These are phyloP conservation scores for Phylloscopus collybita DNA, from an alignment of 2,797 vertebrate species.

Conservation along the genomic window DNA sequence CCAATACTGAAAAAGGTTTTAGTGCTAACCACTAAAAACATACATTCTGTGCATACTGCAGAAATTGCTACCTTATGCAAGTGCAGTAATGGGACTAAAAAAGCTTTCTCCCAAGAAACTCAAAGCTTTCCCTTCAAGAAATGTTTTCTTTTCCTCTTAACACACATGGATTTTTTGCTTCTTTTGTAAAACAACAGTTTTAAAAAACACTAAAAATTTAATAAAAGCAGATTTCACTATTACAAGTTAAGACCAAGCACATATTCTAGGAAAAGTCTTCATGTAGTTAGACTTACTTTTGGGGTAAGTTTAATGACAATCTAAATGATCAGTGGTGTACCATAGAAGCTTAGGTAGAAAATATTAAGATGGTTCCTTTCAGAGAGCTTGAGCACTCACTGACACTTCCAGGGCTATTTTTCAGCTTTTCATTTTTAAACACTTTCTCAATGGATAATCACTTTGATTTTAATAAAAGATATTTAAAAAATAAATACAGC, in stretches of 20 bases:
- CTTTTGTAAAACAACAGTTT: neutral
- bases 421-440: neutral
- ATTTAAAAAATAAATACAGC: neutral
- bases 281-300: neutral
- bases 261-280: neutral
- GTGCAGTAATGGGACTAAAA: neutral
- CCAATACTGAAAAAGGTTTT: neutral
- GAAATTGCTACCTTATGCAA: neutral
- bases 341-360: neutral
- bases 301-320: neutral
- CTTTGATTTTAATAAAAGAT: neutral
- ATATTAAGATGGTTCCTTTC: neutral
- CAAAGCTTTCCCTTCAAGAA: neutral
- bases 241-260: neutral
- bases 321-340: neutral
- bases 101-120: neutral
- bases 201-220: neutral
- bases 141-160: neutral
- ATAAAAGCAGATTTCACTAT: neutral
- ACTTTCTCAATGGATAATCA: neutral
- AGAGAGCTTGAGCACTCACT: neutral
- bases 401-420: neutral
- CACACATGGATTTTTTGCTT: neutral
- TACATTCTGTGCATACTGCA: neutral
- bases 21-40: neutral